phyloP scores from a whole-genome alignment of 2,113 vertebrate species.

The Ibidorhyncha struthersii region DNA sequence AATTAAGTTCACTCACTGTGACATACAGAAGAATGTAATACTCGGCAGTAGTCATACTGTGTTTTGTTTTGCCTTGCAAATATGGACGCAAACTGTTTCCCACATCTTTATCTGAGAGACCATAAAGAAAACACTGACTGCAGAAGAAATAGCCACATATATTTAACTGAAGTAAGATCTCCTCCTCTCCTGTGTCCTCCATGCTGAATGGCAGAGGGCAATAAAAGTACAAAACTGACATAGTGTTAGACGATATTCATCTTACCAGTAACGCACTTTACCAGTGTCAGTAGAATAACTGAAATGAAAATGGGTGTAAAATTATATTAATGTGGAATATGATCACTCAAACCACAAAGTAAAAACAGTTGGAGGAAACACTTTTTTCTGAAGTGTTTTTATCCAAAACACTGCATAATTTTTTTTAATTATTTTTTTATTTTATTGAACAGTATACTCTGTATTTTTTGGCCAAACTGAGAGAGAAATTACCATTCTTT shows the following conservation, averaged over 20 bases:
- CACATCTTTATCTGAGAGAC: not conserved
- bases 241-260: not conserved
- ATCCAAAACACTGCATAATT: not conserved
- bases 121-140: not conserved
- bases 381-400: not conserved
- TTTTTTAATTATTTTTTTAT: not conserved
- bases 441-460: not conserved
- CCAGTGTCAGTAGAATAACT: not conserved
- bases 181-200: not conserved
- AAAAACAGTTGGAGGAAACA: not conserved
- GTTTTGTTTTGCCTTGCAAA: slow-evolving; percentile 52
- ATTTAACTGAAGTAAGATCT: not conserved
- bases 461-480: not conserved
- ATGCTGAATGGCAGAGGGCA: not conserved
- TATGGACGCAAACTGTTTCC: slow-evolving; percentile 38
- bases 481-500: not conserved
- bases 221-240: not conserved
- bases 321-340: not conserved
- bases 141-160: not conserved
- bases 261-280: not conserved
- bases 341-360: not conserved
- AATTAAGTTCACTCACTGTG: slow-evolving; percentile 62
- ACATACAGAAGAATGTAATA: slow-evolving; percentile 46
- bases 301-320: not conserved
- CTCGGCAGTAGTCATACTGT: slow-evolving; percentile 14